Evolutionary conservation across 2,797 vertebrate species (phyloP).

Genomic region (Myotis pilosus): DNA sequence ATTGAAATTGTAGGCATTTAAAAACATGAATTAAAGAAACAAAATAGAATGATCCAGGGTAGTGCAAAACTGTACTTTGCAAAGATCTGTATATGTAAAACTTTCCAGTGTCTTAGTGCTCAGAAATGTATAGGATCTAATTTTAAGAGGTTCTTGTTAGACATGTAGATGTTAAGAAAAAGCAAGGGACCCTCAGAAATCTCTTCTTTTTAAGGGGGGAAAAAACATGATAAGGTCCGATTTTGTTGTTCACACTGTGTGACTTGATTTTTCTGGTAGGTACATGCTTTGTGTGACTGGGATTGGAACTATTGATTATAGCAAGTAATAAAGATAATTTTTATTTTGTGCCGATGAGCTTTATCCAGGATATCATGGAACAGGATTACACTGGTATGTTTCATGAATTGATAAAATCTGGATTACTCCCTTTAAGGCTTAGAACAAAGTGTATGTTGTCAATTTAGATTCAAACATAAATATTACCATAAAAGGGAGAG

Average conservation of each 20-base stretch:
- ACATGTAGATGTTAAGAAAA: background rate
- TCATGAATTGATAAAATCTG: constrained; percentile 38
- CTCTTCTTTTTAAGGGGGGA: background rate
- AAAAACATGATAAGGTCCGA: background rate
- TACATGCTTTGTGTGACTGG: background rate
- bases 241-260: background rate
- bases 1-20: constrained; percentile 7
- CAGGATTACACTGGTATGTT: background rate
- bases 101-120: background rate
- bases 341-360: background rate
- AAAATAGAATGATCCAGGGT: background rate
- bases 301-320: constrained; percentile 3
- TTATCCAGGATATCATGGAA: background rate
- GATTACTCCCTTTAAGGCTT: background rate
- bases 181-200: background rate
- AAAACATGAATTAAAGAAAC: constrained; percentile 33
- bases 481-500: constrained; percentile 20
- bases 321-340: constrained; percentile 24
- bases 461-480: constrained; percentile 7
- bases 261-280: constrained; percentile 14
- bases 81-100: constrained; percentile 6
- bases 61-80: background rate
- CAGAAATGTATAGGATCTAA: background rate
- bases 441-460: background rate
- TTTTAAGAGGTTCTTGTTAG: constrained; percentile 35